These are phyloP conservation scores for Dromiciops gliroides DNA, from an alignment of 2,113 vertebrate genomes.

Conservation along the genomic window DNA sequence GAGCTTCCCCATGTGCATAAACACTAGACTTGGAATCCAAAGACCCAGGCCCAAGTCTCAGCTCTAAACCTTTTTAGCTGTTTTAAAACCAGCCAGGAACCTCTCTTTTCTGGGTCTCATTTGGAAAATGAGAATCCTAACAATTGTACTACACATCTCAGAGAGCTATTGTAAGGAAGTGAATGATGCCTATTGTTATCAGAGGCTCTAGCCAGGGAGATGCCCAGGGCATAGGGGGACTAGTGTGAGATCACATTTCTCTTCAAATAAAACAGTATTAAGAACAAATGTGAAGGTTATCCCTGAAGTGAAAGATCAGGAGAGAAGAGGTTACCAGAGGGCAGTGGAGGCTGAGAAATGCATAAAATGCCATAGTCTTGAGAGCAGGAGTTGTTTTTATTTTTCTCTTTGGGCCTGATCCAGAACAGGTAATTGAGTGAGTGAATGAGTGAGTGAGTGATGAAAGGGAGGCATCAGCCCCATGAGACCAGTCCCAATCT, in stretches of 20 bases:
- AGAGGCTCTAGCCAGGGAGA: not conserved
- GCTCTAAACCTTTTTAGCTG: not conserved
- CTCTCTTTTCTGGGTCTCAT: not conserved
- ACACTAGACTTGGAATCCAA: not conserved
- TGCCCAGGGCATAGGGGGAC: not conserved
- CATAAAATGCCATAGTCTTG: not conserved
- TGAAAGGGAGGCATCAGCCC: not conserved
- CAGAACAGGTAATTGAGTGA: not conserved
- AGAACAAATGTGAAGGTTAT: not conserved
- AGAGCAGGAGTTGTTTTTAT: not conserved
- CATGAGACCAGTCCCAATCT: not conserved
- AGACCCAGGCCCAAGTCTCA: not conserved
- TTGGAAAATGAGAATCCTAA: not conserved
- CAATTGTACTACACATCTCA: not conserved
- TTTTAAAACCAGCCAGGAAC: not conserved
- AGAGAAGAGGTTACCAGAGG: not conserved
- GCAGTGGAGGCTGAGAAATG: not conserved
- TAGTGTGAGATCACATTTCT: not conserved
- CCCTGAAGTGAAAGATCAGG: not conserved
- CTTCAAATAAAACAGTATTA: not conserved
- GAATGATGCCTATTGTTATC: not conserved
- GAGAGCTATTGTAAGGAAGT: not conserved
- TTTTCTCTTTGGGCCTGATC: not conserved
- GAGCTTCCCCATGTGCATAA: not conserved
- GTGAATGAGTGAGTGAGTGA: not conserved